Percentiles rank a stretch among this genome's conserved stretches.
Evolutionary conservation across 1,140 invertebrate species (phyloP).

Genomic region (Caenorhabditis elegans): WBcel235 BX284603.4:8047501-8048000

Average conservation of each 20-base stretch:
- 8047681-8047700: no score
- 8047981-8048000: neutral
- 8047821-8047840: neutral
- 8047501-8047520: neutral
- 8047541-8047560: neutral
- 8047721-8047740: neutral
- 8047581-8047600: neutral
- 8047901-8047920: neutral
- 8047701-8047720: neutral
- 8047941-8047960: neutral
- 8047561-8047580: neutral
- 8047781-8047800: conserved; percentile 20
- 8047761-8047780: neutral
- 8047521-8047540: neutral
- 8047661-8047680: neutral
- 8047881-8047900: neutral
- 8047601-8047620: neutral
- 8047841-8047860: neutral
- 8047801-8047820: no score
- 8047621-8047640: neutral
- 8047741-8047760: neutral
- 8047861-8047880: neutral
- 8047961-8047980: neutral
- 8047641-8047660: neutral
- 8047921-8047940: neutral